Evolutionary conservation across 2,888 invertebrate genomes (phyloP), one percentile per base, ranked within the genome.

Genomic region (Antitype chi): DNA sequence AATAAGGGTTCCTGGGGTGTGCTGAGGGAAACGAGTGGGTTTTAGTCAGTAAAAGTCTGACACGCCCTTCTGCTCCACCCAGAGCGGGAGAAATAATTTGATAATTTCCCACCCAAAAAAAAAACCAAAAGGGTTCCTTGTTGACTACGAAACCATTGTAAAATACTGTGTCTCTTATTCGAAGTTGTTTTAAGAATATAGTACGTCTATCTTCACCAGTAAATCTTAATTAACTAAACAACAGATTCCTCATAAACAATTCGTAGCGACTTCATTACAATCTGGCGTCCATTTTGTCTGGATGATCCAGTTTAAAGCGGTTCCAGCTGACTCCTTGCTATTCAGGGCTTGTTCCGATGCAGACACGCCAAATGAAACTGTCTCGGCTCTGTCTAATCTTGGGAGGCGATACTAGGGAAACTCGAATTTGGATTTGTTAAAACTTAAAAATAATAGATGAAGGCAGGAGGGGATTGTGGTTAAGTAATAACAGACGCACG

Each of bases 321-420:
- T 84, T 90, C 80, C 88, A 86, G 86, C 84, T 84, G 89, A 85
- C 87, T 90, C 89, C 89, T 92, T 92, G 91, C 91, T 91, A 92
- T 92, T 92, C 92, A 92, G 88, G 78, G 87, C 88, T 82, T 85
- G 91, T 91, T 87, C 87, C 85, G 87, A 86, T 85, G 88, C 89
- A 91, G 90, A 92, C 91, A 87, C 85, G 88, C 90, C 90, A 90
- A 92, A 92, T 92, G 92, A 92, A 92, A 92, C 92, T 91, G 92
- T 92, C 92, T 90, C 88, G 85, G 86, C 78, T 77, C 85, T 70
- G 90, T 91, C 92, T 92, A 92, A 92, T 92, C 92, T 92, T 87
- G 73, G 81, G 59, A 52, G 67, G 73, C 32, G 49, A 69, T 90
- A 92, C 92, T 80, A 88, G 78, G 74, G 82, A 4, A 17, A 70